Evolutionary conservation across 2,113 vertebrate species (phyloP).

Genomic region (Lonchura striata): DNA sequence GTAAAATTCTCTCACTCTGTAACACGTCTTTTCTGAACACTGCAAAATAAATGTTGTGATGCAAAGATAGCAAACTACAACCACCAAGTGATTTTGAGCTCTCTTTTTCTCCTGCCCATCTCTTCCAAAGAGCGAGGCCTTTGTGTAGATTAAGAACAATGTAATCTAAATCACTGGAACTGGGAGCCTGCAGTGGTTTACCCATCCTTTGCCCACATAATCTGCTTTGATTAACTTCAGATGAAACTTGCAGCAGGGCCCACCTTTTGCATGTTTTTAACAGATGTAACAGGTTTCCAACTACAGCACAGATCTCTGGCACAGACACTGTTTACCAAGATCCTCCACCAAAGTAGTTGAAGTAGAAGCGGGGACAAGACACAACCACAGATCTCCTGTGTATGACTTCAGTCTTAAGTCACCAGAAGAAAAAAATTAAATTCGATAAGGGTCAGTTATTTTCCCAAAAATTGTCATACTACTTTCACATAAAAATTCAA

Average conservation of each 20-base stretch:
- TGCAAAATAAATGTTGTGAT: slow-evolving; percentile 9
- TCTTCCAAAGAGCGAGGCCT: not conserved
- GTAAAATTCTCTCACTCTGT: slow-evolving; percentile 9
- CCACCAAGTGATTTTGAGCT: not conserved
- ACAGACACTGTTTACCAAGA: not conserved
- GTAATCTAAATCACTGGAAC: not conserved
- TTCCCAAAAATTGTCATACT: not conserved
- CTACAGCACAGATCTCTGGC: not conserved
- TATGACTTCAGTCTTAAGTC: not conserved
- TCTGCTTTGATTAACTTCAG: not conserved
- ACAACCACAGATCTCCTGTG: not conserved
- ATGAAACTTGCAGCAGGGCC: not conserved
- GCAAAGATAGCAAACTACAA: not conserved
- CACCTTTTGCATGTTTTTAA: not conserved
- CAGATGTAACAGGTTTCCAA: not conserved
- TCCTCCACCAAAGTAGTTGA: not conserved
- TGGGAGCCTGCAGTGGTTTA: not conserved
- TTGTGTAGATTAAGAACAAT: not conserved
- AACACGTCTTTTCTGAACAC: not conserved
- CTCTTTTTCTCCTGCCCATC: not conserved
- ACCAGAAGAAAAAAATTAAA: not conserved
- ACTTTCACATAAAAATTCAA: not conserved
- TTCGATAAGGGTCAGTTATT: not conserved
- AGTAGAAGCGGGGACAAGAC: not conserved
- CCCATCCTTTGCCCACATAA: not conserved